Evolutionary conservation across 1,140 invertebrate species (phyloP).

Genomic region (Heliconius eleuchia): DNA sequence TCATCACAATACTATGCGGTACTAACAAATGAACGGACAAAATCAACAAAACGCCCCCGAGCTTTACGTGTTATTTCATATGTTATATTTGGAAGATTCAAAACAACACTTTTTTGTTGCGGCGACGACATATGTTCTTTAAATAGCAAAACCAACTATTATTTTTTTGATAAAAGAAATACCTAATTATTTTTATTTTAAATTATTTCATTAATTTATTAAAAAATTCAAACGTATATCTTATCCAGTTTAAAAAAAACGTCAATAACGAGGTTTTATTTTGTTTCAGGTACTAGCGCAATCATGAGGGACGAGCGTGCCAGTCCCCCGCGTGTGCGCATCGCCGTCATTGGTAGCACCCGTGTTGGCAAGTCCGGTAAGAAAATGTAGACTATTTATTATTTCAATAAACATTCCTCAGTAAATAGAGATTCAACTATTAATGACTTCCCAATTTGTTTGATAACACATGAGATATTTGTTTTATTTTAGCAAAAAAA

Average conservation of each 20-base stretch:
- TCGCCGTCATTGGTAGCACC: conserved; percentile 87
- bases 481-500: neutral
- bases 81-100: conserved; percentile 36
- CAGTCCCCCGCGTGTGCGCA: conserved; percentile 82
- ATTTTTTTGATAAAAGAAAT: too few species aligned
- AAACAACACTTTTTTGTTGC: conserved; percentile 27
- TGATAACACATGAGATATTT: neutral
- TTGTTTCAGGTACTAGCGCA: conserved; percentile 67
- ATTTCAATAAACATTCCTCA: conserved; percentile 22
- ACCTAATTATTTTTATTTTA: too few species aligned
- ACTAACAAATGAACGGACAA: conserved; percentile 49
- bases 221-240: neutral
- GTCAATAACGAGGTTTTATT: conserved; percentile 33
- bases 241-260: neutral
- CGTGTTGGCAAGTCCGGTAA: conserved; percentile 90
- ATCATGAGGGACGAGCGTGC: conserved; percentile 84
- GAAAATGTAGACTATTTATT: conserved; percentile 37
- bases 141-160: conserved; percentile 10
- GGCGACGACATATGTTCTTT: conserved; percentile 19
- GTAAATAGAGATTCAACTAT: conserved; percentile 8
- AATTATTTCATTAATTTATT: too few species aligned
- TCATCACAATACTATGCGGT: neutral
- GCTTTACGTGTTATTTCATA: conserved; percentile 15
- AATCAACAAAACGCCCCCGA: neutral
- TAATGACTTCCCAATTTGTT: conserved; percentile 20